phyloP scores from a whole-genome alignment of 2,888 invertebrate species.

The Proisotoma minuta region DNA sequence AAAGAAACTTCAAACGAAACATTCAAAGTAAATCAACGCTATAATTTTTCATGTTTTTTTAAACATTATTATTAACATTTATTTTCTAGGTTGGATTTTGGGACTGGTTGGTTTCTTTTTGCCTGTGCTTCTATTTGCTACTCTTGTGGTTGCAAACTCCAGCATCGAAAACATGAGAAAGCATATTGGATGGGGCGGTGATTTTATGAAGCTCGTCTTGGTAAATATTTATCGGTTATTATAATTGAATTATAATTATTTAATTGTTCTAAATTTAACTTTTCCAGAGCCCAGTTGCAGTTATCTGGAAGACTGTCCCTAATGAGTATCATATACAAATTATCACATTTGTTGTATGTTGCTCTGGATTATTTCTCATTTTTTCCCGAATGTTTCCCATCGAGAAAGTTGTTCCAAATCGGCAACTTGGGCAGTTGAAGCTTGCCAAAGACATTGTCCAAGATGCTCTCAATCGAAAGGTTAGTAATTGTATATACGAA shows the following conservation, averaged over 20 bases:
- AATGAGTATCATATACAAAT: slow-evolving; percentile 40
- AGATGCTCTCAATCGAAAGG: slow-evolving; percentile 32
- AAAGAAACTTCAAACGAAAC: slow-evolving; percentile 34
- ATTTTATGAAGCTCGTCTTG: slow-evolving; percentile 33
- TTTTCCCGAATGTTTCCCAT: slow-evolving; percentile 34
- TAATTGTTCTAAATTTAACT: slow-evolving; percentile 4
- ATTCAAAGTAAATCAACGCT: slow-evolving; percentile 25
- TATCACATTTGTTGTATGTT: slow-evolving; percentile 34
- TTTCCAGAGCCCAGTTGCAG: slow-evolving; percentile 37
- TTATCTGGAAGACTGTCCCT: slow-evolving; percentile 37
- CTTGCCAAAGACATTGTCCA: slow-evolving; percentile 32
- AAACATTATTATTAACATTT: neutral
- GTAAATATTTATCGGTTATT: slow-evolving; percentile 20
- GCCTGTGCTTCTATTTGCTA: slow-evolving; percentile 38
- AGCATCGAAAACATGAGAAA: slow-evolving; percentile 37
- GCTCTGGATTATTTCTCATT: slow-evolving; percentile 41
- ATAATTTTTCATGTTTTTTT: neutral
- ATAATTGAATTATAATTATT: neutral
- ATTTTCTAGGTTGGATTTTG: slow-evolving; percentile 32
- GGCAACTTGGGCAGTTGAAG: slow-evolving; percentile 34
- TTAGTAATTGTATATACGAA: neutral
- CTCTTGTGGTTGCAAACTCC: slow-evolving; percentile 41
- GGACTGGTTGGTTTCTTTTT: slow-evolving; percentile 40
- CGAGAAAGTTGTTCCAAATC: slow-evolving; percentile 30
- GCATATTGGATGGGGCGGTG: slow-evolving; percentile 39